phyloP scores from a whole-genome alignment of 2,113 vertebrate species.

The Rynchops niger region DNA sequence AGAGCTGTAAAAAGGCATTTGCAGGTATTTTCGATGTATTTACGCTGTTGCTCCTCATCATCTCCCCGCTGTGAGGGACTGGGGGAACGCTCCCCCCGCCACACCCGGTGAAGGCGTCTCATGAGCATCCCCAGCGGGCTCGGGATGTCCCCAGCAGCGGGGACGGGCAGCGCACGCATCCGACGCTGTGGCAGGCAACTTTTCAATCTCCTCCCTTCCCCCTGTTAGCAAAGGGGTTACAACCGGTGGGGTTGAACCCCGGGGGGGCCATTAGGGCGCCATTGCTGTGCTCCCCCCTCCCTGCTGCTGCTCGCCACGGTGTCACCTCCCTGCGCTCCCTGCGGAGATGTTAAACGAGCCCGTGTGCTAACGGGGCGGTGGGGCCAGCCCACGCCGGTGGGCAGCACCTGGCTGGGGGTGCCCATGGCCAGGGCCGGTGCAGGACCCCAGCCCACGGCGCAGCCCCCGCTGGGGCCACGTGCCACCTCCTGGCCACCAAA shows the following conservation, averaged over 20 bases:
- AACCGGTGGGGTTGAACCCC: background rate
- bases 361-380: rapidly evolving
- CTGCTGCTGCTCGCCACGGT: background rate
- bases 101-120: background rate
- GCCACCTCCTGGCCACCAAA: background rate
- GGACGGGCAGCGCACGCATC: background rate
- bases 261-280: background rate
- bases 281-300: background rate
- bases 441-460: background rate
- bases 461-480: background rate
- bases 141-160: background rate
- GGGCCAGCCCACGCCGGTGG: background rate
- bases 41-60: background rate
- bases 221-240: conserved; percentile 6
- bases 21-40: background rate
- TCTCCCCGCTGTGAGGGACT: background rate
- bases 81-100: no score
- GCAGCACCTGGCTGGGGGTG: background rate
- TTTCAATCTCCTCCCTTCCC: background rate
- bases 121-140: background rate
- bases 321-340: background rate
- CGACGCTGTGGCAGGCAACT: rapidly evolving
- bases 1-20: background rate
- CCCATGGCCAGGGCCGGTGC: background rate
- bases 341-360: background rate